Evolutionary conservation across 2,888 invertebrate genomes (phyloP).

Genomic region (Meandrusa payeni): DNA sequence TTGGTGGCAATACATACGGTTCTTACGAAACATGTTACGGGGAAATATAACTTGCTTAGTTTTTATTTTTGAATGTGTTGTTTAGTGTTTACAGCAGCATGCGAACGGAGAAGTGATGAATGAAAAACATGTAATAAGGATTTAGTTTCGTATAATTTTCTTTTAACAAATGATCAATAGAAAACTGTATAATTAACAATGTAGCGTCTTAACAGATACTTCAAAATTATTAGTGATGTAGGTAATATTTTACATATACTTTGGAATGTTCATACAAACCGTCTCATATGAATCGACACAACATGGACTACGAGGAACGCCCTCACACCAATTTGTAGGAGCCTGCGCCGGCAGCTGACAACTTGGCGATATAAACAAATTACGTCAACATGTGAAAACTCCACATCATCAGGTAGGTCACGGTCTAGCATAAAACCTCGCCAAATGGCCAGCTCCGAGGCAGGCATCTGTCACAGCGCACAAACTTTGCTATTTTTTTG

Average conservation of each 20-base stretch:
- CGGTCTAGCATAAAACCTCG: constrained; percentile 58
- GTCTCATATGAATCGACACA: constrained; percentile 72
- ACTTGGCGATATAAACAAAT: constrained; percentile 28
- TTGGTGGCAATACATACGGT: no score
- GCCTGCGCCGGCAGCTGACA: constrained; percentile 29
- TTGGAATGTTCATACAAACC: constrained; percentile 79
- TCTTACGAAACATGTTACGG: no score
- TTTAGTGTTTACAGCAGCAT: no score
- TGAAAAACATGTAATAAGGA: constrained; percentile 63
- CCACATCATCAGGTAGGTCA: constrained; percentile 37
- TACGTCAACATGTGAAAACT: constrained; percentile 36
- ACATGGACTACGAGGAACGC: constrained; percentile 38
- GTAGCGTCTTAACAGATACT: constrained; percentile 80
- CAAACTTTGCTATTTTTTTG: constrained; percentile 73
- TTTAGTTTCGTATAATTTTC: constrained; percentile 81
- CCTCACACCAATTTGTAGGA: constrained; percentile 22
- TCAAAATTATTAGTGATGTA: constrained; percentile 79
- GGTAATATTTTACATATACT: constrained; percentile 80
- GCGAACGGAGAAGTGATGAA: no score
- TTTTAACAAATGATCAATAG: constrained; percentile 82
- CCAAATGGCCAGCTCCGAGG: constrained; percentile 32
- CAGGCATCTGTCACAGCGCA: constrained; percentile 46
- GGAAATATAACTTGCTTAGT: no score
- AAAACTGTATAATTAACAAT: constrained; percentile 81
- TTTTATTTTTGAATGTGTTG: no score